A percentile compares a stretch with the other conserved stretches of the same genome.
Evolutionary conservation across 2,888 invertebrate species (phyloP).

Genomic region (Ernsta delagoae): DNA sequence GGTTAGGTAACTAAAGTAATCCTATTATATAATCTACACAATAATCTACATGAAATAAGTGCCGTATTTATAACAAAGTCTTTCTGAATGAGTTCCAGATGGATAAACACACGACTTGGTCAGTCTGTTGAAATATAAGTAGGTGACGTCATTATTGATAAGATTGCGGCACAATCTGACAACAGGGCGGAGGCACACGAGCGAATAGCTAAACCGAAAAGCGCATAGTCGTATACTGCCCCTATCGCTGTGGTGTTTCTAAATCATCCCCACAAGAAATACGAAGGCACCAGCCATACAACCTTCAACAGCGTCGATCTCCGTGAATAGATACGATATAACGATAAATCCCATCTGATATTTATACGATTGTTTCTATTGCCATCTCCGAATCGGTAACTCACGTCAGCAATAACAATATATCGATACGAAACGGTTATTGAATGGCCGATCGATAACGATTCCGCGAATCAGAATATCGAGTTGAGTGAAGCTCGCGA

Average conservation of each 20-base stretch:
- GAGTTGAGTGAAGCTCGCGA: conserved; percentile 47
- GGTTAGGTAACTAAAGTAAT: too few species aligned
- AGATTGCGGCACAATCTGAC: background rate
- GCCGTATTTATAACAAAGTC: background rate
- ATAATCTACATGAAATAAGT: too few species aligned
- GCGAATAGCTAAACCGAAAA: background rate
- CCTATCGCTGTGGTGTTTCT: conserved; percentile 13
- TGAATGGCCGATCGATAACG: conserved; percentile 69
- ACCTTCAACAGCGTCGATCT: conserved; percentile 64
- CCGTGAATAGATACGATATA: conserved; percentile 63
- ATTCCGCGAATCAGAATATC: conserved; percentile 57
- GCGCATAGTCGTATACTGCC: conserved; percentile 16
- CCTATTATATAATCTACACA: too few species aligned
- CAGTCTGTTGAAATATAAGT: background rate
- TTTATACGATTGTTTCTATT: conserved; percentile 77
- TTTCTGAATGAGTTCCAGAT: background rate
- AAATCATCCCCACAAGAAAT: conserved; percentile 26
- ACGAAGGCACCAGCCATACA: conserved; percentile 49
- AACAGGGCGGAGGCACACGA: background rate
- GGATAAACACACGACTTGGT: background rate
- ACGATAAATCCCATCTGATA: conserved; percentile 69
- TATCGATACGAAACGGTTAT: conserved; percentile 76
- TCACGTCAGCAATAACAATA: conserved; percentile 78
- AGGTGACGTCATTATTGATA: background rate
- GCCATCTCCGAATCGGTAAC: conserved; percentile 76